Conservation (phyloP, 2,888 invertebrate species). For the Hirtodrosophila trivittata region DNA sequence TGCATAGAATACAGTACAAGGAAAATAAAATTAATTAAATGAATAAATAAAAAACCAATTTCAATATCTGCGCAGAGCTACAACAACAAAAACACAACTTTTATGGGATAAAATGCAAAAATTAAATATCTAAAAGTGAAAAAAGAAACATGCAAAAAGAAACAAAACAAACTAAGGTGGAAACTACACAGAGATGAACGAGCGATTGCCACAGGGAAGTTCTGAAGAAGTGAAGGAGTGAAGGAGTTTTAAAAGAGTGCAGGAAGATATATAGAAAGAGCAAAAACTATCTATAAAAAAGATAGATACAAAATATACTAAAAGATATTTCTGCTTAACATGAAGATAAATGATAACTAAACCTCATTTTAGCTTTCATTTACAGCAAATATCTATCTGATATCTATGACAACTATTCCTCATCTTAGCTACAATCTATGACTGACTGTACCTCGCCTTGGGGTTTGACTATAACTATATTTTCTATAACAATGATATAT, state of each 20-base stretch:
- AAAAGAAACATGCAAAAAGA: slow-evolving; percentile 20
- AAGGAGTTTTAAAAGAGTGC: too few relatives aligned
- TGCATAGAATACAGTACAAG: slow-evolving; percentile 1
- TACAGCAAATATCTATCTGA: too few relatives aligned
- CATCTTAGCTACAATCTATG: too few relatives aligned
- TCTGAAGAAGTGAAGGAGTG: slow-evolving; percentile 7
- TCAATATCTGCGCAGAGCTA: slow-evolving; percentile 21
- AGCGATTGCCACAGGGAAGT: slow-evolving; percentile 29
- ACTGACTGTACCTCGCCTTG: too few relatives aligned
- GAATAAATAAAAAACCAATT: slow-evolving; percentile 5
- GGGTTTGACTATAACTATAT: neutral
- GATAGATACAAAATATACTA: too few relatives aligned
- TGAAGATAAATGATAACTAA: too few relatives aligned
- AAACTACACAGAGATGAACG: slow-evolving; percentile 16
- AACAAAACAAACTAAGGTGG: slow-evolving; percentile 21
- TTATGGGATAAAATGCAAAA: slow-evolving; percentile 33
- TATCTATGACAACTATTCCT: too few relatives aligned
- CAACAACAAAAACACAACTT: slow-evolving; percentile 73
- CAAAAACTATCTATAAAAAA: neutral
- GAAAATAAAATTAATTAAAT: slow-evolving; percentile 38
- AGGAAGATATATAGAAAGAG: too few relatives aligned
- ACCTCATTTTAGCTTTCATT: too few relatives aligned
- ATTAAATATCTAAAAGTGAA: slow-evolving; percentile 15
- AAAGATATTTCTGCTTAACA: too few relatives aligned
- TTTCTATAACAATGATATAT: too few relatives aligned